Evolutionary conservation across 2,797 vertebrate species (phyloP).

Genomic region (Mallotus villosus): DNA sequence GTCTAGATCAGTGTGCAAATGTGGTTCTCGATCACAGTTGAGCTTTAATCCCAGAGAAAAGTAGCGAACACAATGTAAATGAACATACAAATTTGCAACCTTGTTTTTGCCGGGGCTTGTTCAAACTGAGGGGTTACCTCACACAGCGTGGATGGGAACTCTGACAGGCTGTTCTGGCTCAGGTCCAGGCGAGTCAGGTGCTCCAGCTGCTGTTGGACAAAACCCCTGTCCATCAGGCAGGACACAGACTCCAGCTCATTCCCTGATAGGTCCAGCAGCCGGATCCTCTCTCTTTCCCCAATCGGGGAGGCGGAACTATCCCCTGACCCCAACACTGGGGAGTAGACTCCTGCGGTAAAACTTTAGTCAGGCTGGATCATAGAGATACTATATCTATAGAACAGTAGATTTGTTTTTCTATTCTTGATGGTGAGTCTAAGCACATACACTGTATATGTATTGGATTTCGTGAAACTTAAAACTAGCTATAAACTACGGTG

Average conservation of each 20-base stretch:
- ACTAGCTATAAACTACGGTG: neutral
- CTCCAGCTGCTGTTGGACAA: constrained; percentile 78
- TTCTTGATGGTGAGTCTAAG: neutral
- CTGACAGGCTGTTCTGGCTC: constrained; percentile 83
- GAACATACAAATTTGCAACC: too few relatives aligned
- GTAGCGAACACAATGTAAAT: too few relatives aligned
- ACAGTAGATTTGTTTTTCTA: neutral
- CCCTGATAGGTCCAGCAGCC: constrained; percentile 89
- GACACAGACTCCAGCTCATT: constrained; percentile 88
- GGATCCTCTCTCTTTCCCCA: constrained; percentile 84
- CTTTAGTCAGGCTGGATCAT: neutral
- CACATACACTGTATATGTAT: neutral
- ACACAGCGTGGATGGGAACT: constrained; percentile 84
- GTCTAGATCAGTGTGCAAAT: neutral
- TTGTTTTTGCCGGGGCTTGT: too few relatives aligned
- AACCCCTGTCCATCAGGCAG: constrained; percentile 76
- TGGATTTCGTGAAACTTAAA: neutral
- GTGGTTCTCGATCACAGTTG: neutral
- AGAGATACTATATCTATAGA: neutral
- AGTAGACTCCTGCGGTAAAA: constrained; percentile 16
- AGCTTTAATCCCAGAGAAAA: too few relatives aligned
- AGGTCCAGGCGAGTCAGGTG: constrained; percentile 88
- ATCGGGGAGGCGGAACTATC: constrained; percentile 73
- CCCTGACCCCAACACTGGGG: constrained; percentile 50
- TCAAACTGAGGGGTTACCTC: constrained; percentile 69